Conservation (phyloP, 2,888 invertebrate genomes). For the Drosophila longiperda region DNA sequence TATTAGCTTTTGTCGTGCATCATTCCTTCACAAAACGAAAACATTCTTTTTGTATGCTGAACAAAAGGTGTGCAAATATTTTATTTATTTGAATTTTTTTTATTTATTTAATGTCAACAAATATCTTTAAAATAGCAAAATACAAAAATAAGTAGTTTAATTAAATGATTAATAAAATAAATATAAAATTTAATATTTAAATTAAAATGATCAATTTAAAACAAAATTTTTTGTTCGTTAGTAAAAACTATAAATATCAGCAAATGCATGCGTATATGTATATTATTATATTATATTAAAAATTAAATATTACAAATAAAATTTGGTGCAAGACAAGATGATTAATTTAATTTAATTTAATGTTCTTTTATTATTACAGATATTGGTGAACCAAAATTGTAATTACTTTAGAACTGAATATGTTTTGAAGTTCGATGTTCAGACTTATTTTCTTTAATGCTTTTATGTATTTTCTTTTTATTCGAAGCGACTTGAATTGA, state of each 20-base stretch:
- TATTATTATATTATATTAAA: not conserved
- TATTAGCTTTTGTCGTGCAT: constrained; percentile 51
- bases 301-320: too few relatives aligned
- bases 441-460: not conserved
- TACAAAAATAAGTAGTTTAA: not conserved
- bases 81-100: not conserved
- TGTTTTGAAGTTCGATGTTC: too few relatives aligned
- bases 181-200: not conserved
- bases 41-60: not conserved
- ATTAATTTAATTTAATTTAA: too few relatives aligned
- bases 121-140: not conserved
- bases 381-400: too few relatives aligned
- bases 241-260: not conserved
- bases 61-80: constrained; percentile 1
- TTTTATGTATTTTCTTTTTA: not conserved
- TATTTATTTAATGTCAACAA: not conserved
- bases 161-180: not conserved
- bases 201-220: not conserved
- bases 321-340: too few relatives aligned
- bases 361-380: too few relatives aligned
- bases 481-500: constrained; percentile 10
- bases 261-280: not conserved
- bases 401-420: too few relatives aligned
- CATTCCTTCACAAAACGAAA: constrained; percentile 7
- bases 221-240: not conserved